Conservation (phyloP, 2,888 invertebrate species). For the Blastobasis lacticolella region DNA sequence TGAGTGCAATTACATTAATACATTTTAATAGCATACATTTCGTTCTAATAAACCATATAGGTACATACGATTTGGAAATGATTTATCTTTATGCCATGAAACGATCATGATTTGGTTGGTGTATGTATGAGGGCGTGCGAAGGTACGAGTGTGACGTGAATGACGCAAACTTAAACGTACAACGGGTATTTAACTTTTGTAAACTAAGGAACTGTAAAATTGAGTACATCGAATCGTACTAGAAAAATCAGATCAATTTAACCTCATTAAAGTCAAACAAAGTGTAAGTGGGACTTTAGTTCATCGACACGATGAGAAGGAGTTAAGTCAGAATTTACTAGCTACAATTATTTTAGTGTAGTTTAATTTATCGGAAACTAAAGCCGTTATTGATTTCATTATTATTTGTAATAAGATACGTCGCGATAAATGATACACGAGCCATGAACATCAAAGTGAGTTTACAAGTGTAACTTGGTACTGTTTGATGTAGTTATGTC, state of each 20-base stretch:
- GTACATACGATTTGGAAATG: slow-evolving; percentile 25
- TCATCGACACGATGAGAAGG: background rate
- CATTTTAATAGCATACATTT: slow-evolving; percentile 46
- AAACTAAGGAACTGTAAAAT: background rate
- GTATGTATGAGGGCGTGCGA: too few relatives aligned
- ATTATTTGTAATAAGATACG: too few relatives aligned
- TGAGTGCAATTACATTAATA: slow-evolving; percentile 70
- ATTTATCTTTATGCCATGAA: slow-evolving; percentile 15
- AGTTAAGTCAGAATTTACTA: background rate
- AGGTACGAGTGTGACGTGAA: too few relatives aligned
- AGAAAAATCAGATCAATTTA: too few relatives aligned
- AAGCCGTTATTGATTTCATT: too few relatives aligned
- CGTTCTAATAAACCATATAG: slow-evolving; percentile 42
- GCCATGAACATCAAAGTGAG: slow-evolving; percentile 33
- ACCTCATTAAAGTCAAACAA: too few relatives aligned
- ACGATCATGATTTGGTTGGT: background rate
- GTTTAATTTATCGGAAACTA: too few relatives aligned
- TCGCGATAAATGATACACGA: slow-evolving; percentile 28
- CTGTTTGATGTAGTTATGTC: too few relatives aligned
- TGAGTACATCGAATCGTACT: too few relatives aligned
- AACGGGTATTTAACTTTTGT: background rate
- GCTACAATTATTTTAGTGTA: too few relatives aligned
- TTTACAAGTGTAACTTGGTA: background rate
- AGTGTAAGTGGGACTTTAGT: background rate
- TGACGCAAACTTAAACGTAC: background rate